A percentile compares a stretch with the other conserved stretches of the same genome.
These are phyloP conservation scores for Acomys russatus DNA, from an alignment of 2,797 vertebrate genomes.

Conservation along the genomic window DNA sequence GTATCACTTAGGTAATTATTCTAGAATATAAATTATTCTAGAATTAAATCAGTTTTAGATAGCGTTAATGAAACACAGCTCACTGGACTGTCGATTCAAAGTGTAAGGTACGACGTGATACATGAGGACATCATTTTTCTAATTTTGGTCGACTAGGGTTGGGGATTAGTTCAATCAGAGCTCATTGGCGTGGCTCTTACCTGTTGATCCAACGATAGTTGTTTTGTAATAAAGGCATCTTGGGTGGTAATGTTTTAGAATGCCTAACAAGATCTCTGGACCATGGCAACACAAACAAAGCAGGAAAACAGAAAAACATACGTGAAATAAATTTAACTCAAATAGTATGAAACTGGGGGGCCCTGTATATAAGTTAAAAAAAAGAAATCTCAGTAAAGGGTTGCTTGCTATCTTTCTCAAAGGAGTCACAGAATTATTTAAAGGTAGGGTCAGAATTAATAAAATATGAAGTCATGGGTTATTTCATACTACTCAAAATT, in stretches of 20 bases:
- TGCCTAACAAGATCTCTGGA: constrained; percentile 94
- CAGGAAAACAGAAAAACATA: constrained; percentile 86
- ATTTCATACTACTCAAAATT: constrained; percentile 2
- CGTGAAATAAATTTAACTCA: constrained; percentile 73
- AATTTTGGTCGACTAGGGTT: constrained; percentile 59
- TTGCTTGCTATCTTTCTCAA: neutral
- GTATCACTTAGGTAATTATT: constrained; percentile 49
- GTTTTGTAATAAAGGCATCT: constrained; percentile 97
- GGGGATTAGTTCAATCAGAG: constrained; percentile 59
- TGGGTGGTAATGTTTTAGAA: constrained; percentile 95
- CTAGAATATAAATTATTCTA: neutral
- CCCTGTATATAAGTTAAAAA: neutral
- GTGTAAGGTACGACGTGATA: neutral
- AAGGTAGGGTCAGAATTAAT: constrained; percentile 8
- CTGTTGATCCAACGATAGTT: constrained; percentile 96
- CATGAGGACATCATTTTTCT: constrained; percentile 44
- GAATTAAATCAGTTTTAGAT: constrained; percentile 37
- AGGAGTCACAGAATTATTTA: constrained; percentile 36
- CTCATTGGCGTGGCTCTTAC: constrained; percentile 90
- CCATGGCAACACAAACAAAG: constrained; percentile 82
- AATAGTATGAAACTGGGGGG: constrained; percentile 54
- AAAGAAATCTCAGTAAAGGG: neutral
- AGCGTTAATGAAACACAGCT: constrained; percentile 10
- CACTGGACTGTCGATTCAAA: constrained; percentile 46
- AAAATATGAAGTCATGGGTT: constrained; percentile 26